Conservation (phyloP, 2,888 invertebrate genomes). For the Phengaris arion region DNA sequence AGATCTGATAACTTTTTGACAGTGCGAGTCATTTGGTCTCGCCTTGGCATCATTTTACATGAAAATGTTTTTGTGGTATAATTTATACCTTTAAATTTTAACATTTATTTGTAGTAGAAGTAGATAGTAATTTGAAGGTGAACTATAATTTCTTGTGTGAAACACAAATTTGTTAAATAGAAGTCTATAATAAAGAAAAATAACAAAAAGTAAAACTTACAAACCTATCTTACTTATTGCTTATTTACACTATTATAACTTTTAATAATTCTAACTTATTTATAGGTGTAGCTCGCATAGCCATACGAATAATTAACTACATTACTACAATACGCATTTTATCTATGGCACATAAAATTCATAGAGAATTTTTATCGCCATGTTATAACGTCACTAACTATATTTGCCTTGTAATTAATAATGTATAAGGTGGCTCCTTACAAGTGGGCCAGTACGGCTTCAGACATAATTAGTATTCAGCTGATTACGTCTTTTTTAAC, state of each 20-base stretch:
- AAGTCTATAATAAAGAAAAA: background rate
- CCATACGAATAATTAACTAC: too few species aligned
- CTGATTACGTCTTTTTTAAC: background rate
- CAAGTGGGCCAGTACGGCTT: conserved; percentile 3
- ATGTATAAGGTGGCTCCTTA: conserved; percentile 11
- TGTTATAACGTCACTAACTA: background rate
- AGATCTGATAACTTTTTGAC: too few species aligned
- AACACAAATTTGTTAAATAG: background rate
- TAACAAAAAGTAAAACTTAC: background rate
- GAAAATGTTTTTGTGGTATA: too few species aligned
- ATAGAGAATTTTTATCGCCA: background rate
- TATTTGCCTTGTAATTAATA: conserved; percentile 8
- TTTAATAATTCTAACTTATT: too few species aligned
- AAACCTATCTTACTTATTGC: background rate
- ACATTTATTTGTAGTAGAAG: background rate
- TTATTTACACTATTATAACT: too few species aligned
- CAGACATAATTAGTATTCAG: conserved; percentile 1
- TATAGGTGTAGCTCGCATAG: too few species aligned
- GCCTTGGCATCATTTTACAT: too few species aligned
- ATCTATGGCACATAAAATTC: too few species aligned
- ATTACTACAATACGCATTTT: too few species aligned
- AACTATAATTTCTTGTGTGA: background rate
- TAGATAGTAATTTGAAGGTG: background rate
- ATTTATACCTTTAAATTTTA: background rate
- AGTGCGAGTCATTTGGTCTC: too few species aligned